Base-by-base conservation (phyloP, 2,113 vertebrate genomes). In the rat (Rattus norvegicus) region DNA sequence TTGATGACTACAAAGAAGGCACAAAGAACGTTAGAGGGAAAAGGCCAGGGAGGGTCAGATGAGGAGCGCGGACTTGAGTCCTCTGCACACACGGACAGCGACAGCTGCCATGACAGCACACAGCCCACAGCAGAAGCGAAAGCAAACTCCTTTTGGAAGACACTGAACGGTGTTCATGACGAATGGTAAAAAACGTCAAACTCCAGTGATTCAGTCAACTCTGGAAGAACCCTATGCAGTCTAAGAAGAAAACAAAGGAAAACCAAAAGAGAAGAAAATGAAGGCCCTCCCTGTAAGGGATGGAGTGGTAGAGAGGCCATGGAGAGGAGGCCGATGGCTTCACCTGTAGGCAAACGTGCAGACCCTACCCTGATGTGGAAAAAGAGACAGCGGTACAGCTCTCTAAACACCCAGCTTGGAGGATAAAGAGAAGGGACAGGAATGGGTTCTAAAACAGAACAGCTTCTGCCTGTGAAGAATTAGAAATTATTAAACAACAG, bases 221-320 rank as follows among this genome's bases (percentile, higher is more conserved):
- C 75, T 88, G 63, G 6, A n/a, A 70, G 30, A 70, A 47, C 33
- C n/a, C 11, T 49, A 33, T 56, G 28, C 36, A 14, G 26, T n/a
- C 28, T 43, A 12, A 22, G 69, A 16, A 79, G 28, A 56, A 93
- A n/a, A 47, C 65, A 47, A 69, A 43, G 5, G n/a, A 28, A 26
- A 88, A 33, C 65, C 30, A 39, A 39, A 88, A 33, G 52, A 33
- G 39, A 75, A 20, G 39, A 30, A 28, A 63, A 47, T 1, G n/a
- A n/a, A 33, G n/a, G 52, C 10, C 54, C n/a, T 36, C 36, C 9
- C 24, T 52, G 12, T 9, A 26, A 52, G 30, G 63, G 39, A 16
- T 6, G 22, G 0, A 33, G 19, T 26, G 11, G 13, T 0, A n/a
- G 13, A 20, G n/a, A 43, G n/a, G 14, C 24, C 19, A 59, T 1